A percentile compares a stretch with the other conserved stretches of the same genome.
Conservation (phyloP, 2,113 vertebrate species). For the Hymenochirus boettgeri region DNA sequence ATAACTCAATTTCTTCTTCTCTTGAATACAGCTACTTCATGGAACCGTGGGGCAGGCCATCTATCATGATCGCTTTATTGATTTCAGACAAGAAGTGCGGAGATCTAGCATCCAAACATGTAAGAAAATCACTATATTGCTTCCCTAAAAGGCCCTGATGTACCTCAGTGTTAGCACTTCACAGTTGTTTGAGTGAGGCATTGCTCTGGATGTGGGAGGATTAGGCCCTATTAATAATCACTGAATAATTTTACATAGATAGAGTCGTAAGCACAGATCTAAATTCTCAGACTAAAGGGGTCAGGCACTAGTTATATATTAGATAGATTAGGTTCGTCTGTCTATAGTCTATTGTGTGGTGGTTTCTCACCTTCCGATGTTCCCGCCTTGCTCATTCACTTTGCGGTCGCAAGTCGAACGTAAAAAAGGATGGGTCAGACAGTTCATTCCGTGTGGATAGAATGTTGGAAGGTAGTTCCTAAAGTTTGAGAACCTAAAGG, state of each 20-base stretch:
- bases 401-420: too few relatives aligned
- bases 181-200: neutral
- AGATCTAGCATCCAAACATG: slow-evolving; percentile 62
- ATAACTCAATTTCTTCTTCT: slow-evolving; percentile 65
- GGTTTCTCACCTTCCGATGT: too few relatives aligned
- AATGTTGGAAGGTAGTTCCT: too few relatives aligned
- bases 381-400: too few relatives aligned
- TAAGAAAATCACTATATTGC: slow-evolving; percentile 53
- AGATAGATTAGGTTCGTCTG: too few relatives aligned
- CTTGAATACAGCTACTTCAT: slow-evolving; percentile 79
- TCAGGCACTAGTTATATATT: too few relatives aligned
- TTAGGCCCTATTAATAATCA: neutral
- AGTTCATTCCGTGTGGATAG: too few relatives aligned
- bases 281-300: too few relatives aligned
- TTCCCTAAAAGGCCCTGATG: slow-evolving; percentile 2
- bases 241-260: slow-evolving; percentile 8
- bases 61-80: slow-evolving; percentile 86
- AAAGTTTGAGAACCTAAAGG: too few relatives aligned
- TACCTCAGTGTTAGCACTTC: neutral
- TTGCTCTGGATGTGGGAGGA: slow-evolving; percentile 12
- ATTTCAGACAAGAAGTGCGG: slow-evolving; percentile 83
- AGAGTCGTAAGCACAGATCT: too few relatives aligned
- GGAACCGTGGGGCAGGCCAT: slow-evolving; percentile 79
- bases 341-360: too few relatives aligned
- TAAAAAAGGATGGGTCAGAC: too few relatives aligned